phyloP scores from a whole-genome alignment of 1,140 invertebrate species.

The Macrobrachium nipponense region DNA sequence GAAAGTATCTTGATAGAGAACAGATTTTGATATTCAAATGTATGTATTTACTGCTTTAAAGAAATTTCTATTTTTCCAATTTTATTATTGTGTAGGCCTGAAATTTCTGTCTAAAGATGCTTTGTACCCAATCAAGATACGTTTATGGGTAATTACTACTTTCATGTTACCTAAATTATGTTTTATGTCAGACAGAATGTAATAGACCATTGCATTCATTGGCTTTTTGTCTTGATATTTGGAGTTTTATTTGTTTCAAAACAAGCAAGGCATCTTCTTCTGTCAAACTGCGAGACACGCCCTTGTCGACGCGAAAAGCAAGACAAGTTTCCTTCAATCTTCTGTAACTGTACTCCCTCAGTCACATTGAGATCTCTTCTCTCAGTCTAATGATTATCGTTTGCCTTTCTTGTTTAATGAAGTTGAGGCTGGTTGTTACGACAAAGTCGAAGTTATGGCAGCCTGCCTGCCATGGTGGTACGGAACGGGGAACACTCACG shows the following conservation, averaged over 20 bases:
- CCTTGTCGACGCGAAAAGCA: neutral
- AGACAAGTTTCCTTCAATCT: neutral
- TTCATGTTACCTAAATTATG: too few relatives aligned
- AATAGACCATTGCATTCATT: constrained; percentile 2
- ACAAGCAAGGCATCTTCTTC: constrained; percentile 53
- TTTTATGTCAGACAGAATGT: too few relatives aligned
- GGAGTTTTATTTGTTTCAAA: neutral
- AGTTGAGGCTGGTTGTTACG: constrained; percentile 75
- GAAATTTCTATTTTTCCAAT: too few relatives aligned
- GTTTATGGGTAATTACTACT: too few relatives aligned
- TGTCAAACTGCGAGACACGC: too few relatives aligned
- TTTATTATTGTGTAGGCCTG: too few relatives aligned
- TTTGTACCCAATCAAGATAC: too few relatives aligned
- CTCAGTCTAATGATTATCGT: neutral
- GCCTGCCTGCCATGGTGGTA: constrained; percentile 80
- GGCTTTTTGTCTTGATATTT: constrained; percentile 4
- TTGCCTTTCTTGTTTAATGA: constrained; percentile 67
- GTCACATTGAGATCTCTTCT: constrained; percentile 20
- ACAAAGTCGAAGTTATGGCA: constrained; percentile 77
- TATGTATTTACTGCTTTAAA: too few relatives aligned
- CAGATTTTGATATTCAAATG: too few relatives aligned
- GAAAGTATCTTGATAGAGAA: too few relatives aligned
- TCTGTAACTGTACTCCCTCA: neutral
- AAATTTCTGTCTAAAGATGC: too few relatives aligned
- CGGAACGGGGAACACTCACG: constrained; percentile 47